These are phyloP conservation scores for Geophilus truncorum DNA, from an alignment of 2,888 invertebrate genomes.

Conservation along the genomic window DNA sequence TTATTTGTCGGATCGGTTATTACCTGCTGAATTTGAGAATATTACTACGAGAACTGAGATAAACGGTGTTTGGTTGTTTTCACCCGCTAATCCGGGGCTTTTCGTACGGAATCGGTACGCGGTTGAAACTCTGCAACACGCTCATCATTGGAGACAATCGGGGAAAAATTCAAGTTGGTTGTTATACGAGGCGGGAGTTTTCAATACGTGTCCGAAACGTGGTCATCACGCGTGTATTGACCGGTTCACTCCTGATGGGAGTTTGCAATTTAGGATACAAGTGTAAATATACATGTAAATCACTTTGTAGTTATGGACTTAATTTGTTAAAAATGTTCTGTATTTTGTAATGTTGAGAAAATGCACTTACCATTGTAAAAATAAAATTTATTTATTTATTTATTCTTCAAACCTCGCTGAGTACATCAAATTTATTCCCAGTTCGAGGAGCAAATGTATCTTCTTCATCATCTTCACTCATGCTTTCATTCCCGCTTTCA, in stretches of 20 bases:
- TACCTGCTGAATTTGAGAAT: conserved; percentile 31
- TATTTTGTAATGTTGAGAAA: too few species aligned
- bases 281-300: too few species aligned
- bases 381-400: too few species aligned
- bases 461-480: background rate
- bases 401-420: background rate
- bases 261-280: conserved; percentile 31
- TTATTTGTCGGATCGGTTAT: background rate
- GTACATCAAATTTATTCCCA: background rate
- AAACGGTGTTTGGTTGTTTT: conserved; percentile 43
- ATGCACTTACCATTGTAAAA: too few species aligned
- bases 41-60: conserved; percentile 37
- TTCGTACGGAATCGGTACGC: conserved; percentile 45
- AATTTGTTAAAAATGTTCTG: too few species aligned
- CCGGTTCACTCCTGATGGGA: conserved; percentile 43
- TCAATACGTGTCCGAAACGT: conserved; percentile 41
- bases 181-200: conserved; percentile 39
- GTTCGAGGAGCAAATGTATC: background rate
- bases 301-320: too few species aligned
- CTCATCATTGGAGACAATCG: conserved; percentile 44
- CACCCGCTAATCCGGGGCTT: conserved; percentile 44
- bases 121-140: conserved; percentile 43
- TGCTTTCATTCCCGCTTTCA: conserved; percentile 34
- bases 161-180: conserved; percentile 40
- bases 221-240: conserved; percentile 45